Conservation (phyloP, 2,888 invertebrate species). For the Volucella zonaria region DNA sequence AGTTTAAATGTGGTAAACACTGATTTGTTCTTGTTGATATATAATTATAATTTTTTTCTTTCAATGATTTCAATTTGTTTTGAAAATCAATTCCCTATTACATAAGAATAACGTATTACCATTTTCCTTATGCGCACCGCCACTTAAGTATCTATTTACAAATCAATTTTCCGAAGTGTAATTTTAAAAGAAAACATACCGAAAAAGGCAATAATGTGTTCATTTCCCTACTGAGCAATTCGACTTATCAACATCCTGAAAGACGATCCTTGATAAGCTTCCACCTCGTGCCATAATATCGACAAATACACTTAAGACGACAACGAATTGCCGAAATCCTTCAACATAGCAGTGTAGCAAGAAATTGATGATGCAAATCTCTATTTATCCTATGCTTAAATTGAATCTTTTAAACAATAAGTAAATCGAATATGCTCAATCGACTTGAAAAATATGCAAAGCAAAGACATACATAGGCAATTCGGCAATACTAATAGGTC, state of each 20-base stretch:
- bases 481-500: neutral
- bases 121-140: neutral
- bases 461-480: conserved; percentile 6
- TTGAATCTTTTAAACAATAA: conserved; percentile 40
- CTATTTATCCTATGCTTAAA: conserved; percentile 36
- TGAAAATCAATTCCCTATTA: no score
- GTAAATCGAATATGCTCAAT: conserved; percentile 46
- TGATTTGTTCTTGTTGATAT: no score
- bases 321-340: conserved; percentile 25
- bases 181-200: conserved; percentile 19
- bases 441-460: conserved; percentile 38
- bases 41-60: no score
- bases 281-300: conserved; percentile 20
- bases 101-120: no score
- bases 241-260: conserved; percentile 10
- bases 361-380: conserved; percentile 46
- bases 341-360: conserved; percentile 7
- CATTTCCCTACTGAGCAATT: conserved; percentile 11
- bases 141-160: conserved; percentile 22
- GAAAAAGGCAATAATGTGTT: conserved; percentile 12
- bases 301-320: conserved; percentile 32
- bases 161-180: conserved; percentile 28
- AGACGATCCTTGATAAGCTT: conserved; percentile 34
- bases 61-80: no score
- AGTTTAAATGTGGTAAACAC: no score